Evolutionary conservation across 2,888 invertebrate genomes (phyloP), one percentile per base, ranked within the genome.

Genomic region (Xestobium rufovillosum): DNA sequence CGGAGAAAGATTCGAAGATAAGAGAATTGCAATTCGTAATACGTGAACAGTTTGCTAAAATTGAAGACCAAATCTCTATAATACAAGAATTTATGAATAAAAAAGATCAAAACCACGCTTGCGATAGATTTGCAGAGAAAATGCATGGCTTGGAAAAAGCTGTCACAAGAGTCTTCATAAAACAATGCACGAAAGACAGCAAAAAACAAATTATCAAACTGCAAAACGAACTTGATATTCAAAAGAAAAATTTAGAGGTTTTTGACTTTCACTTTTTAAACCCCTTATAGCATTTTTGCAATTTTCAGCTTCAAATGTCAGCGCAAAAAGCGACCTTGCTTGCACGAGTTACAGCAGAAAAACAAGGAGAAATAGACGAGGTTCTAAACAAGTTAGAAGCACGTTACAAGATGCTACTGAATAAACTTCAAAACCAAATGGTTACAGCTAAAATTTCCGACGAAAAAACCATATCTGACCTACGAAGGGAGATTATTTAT

Each of bases 251-350:
- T n/a, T n/a, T n/a, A n/a, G n/a, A n/a, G n/a, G n/a, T n/a, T n/a
- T n/a, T n/a, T n/a, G n/a, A n/a, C n/a, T n/a, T n/a, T n/a, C n/a
- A n/a, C n/a, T n/a, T n/a, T n/a, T n/a, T n/a, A n/a, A n/a, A n/a
- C n/a, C n/a, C n/a, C n/a, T n/a, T n/a, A n/a, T n/a, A n/a, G n/a
- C n/a, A n/a, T n/a, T n/a, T 19, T 19, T 19, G 23, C 6, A n/a
- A 19, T 26, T 44, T 45, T 32, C 39, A 53, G 50, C 49, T 57
- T 13, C 51, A 54, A 34, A 29, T 57, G 26, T 52, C 49, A 26
- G 50, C 56, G 2, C 58, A 58, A 43, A 48, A 50, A 35, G 56
- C 55, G 6, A 56, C 58, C 23, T 34, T 59, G 9, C 42, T 57
- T 15, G 38, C 56, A 4, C 38, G 45, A 26, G 49, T 49, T n/a